Base-by-base conservation (phyloP, 1,140 invertebrate species). In the Parasteatoda tepidariorum region DNA sequence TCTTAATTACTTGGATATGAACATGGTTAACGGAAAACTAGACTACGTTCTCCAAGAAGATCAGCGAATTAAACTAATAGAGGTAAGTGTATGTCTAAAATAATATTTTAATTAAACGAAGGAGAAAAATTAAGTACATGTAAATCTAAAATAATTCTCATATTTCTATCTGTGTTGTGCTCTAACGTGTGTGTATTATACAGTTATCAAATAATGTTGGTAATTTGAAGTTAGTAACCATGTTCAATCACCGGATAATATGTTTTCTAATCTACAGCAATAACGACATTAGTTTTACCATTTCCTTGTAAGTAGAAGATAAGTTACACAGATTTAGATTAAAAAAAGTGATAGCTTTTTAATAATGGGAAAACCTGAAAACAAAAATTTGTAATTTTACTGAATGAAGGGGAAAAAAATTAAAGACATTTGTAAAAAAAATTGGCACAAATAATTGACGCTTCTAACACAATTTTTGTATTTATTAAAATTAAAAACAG, bases 1-100 rank as follows among this genome's bases (percentile, higher is more conserved):
- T 34, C 41, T 33, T 24, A 68, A 34, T 24, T 34, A 68, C 22
- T 38, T 68, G n/a, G 66, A 68, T 9, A 13, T 38, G 9, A 64
- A 31, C 22, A 64, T 64, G 62, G 66, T 34, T 3, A 22, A 38
- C 31, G 38, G 38, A 30, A 68, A 68, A 48, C 13, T 22, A 4
- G 66, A 68, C 26, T 68, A 38, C 34, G 26, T 13, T 13, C 34
- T 26, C 11, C 31, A 68, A 15, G 66, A 68, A 28, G 34, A 41
- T 68, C 33, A 24, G 26, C n/a, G 15, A 11, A 41, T 68, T 24
- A 68, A 38, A 22, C 66, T 68, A 11, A 68, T 41, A 68, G 66
- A 68, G 66, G 66, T 68, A 68, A 38, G 15, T 26, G 41, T 22
- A 24, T 4, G 11, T 26, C 28, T 5, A 11, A 41, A 68, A 34